Evolutionary conservation across 2,888 invertebrate genomes (phyloP).

Genomic region (Limenitis arthemis): DNA sequence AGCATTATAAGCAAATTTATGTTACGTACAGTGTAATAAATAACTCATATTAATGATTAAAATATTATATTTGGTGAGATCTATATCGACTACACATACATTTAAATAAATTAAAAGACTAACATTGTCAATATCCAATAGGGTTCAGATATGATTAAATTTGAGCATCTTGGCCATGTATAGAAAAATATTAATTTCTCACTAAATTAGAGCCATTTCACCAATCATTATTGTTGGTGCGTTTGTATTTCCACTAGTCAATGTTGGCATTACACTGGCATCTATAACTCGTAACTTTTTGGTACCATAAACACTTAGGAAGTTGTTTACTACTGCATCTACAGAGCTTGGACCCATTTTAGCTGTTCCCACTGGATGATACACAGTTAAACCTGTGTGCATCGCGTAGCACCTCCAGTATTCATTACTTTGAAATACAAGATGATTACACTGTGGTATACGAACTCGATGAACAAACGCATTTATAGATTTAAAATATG

Average conservation of each 20-base stretch:
- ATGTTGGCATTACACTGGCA: slow-evolving; percentile 84
- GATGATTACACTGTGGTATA: slow-evolving; percentile 36
- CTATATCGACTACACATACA: too few species aligned
- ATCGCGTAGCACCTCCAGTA: slow-evolving; percentile 51
- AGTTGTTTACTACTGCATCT: slow-evolving; percentile 57
- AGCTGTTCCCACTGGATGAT: slow-evolving; percentile 78
- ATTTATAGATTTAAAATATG: slow-evolving; percentile 37
- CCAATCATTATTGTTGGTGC: slow-evolving; percentile 86
- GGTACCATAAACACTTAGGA: slow-evolving; percentile 76
- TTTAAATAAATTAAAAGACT: too few species aligned
- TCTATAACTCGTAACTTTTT: slow-evolving; percentile 78
- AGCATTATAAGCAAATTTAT: too few species aligned
- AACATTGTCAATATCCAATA: too few species aligned
- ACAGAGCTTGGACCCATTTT: slow-evolving; percentile 67
- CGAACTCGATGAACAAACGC: slow-evolving; percentile 36
- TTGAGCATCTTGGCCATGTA: too few species aligned
- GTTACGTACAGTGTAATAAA: too few species aligned
- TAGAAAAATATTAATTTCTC: too few species aligned
- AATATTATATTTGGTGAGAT: too few species aligned
- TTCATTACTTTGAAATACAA: slow-evolving; percentile 32
- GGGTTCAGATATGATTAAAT: too few species aligned
- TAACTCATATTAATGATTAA: too few species aligned
- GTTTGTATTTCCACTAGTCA: slow-evolving; percentile 84
- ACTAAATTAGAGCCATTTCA: too few species aligned
- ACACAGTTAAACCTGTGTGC: slow-evolving; percentile 67